Percentiles rank a stretch among this genome's conserved stretches.
Conservation (phyloP, 2,113 vertebrate species). For the Sclerurus mexicanus region DNA sequence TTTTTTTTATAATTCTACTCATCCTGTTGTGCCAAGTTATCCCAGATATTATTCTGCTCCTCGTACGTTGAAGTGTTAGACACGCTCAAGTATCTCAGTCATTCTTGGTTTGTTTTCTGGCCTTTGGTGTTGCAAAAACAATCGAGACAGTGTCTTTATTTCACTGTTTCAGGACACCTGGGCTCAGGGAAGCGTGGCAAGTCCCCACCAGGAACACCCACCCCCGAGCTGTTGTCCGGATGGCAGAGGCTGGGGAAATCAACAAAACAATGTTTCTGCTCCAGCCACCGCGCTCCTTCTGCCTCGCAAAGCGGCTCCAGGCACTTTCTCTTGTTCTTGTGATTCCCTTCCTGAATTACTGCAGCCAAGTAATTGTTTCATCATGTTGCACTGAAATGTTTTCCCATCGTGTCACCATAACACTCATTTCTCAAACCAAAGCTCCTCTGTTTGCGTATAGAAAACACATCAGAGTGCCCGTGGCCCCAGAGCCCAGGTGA, state of each 20-base stretch:
- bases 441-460: background rate
- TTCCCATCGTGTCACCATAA: slow-evolving; percentile 41
- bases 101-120: background rate
- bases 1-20: background rate
- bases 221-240: background rate
- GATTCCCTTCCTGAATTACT: slow-evolving; percentile 55
- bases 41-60: background rate
- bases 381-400: slow-evolving; percentile 53
- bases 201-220: background rate
- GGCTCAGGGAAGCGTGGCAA: background rate
- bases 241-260: background rate
- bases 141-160: background rate
- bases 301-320: background rate
- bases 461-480: background rate
- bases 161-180: background rate
- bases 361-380: slow-evolving; percentile 71
- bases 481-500: background rate
- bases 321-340: slow-evolving; percentile 48
- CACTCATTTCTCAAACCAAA: background rate
- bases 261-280: background rate
- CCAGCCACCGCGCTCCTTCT: background rate
- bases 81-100: accelerated
- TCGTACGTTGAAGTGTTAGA: background rate
- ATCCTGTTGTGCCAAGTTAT: background rate
- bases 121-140: background rate